Base-by-base conservation (phyloP, 1,140 invertebrate genomes). In the Ganaspis sp. region DNA sequence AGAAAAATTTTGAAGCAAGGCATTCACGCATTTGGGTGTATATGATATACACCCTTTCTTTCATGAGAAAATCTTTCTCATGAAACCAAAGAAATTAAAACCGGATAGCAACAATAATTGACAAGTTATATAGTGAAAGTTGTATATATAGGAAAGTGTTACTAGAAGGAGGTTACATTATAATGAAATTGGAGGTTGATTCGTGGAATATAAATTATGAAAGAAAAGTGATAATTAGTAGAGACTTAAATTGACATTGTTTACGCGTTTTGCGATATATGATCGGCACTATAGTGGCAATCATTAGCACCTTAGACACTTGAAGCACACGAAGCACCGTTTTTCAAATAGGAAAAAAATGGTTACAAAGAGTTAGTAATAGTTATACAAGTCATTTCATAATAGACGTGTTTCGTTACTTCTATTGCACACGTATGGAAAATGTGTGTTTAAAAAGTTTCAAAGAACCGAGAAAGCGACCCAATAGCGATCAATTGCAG, bases 231-330 rank as follows among this genome's bases (percentile, higher is more conserved):
- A 19, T 54, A 23, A 23, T 54, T 23, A n/a, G 26, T 64, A 29
- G 12, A 64, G 23, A 64, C 23, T 64, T 29, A 29, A 29, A 64
- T 29, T 64, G 26, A 29, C 23, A 49, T n/a, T 49, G 26, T 29
- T 64, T 64, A 34, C 23, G 58, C 9, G 23, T 64, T 64, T 64
- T 12, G 23, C 23, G 58, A 64, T 34, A 64, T 29, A 64, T 15
- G 53, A 26, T 19, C 21, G 53, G 23, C 53, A 54, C 53, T 11
- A 45, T 15, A 64, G 58, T 29, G 8, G 58, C 58, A 64, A 64
- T 29, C 58, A 64, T 64, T 64, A 64, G 26, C 58, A 64, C 58
- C 58, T 64, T 64, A 11, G 58, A 64, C 58, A 64, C 23, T 64
- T 2, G 21, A 64, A n/a, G 23, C 58, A 64, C 23, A 29, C 2